Evolutionary conservation across 2,888 invertebrate genomes (phyloP), one percentile per base, ranked within the genome.

Genomic region (Dascillus cervinus): DNA sequence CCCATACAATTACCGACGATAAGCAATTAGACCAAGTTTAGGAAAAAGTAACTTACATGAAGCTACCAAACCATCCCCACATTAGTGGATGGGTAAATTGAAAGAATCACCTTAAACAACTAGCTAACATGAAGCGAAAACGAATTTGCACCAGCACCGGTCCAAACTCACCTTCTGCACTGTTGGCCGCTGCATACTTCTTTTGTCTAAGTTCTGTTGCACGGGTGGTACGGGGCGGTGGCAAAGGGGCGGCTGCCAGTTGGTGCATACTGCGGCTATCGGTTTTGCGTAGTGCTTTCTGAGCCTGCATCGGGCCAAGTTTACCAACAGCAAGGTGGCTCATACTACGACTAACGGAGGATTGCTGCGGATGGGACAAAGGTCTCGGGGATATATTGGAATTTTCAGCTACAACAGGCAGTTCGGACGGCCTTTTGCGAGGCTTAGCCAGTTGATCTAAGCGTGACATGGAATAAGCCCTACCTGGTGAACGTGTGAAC

Each of bases 381-480:
- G 58, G 54, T 48, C 55, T 52, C 38, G 56, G 44, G 44, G 49
- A 37, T 35, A 27, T 34, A 22, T 25, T 35, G 31, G 52, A 40
- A 45, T 47, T 49, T 52, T 64, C 64, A 41, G 58, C 51, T 43
- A 64, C 52, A 28, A 64, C 56, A 39, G 63, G 58, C 48, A 65
- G 52, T 42, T 59, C 60, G 15, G 50, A 44, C 44, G 72, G 72
- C 52, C 74, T 69, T 49, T 55, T 60, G 52, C 82, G 72, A 47
- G 84, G 83, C 67, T 77, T 78, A 52, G 84, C 75, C 65, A 84
- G 73, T 64, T 82, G 79, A 77, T 91, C 91, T 72, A 91, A 79
- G 54, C 91, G 82, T 60, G 89, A 85, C 89, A 91, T 89, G 66
- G 89, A 89, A 72, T 84, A 84, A 60, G 90, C 89, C 77, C 90